Evolutionary conservation across 2,113 vertebrate genomes (phyloP).

Genomic region (Pluvialis apricaria): DNA sequence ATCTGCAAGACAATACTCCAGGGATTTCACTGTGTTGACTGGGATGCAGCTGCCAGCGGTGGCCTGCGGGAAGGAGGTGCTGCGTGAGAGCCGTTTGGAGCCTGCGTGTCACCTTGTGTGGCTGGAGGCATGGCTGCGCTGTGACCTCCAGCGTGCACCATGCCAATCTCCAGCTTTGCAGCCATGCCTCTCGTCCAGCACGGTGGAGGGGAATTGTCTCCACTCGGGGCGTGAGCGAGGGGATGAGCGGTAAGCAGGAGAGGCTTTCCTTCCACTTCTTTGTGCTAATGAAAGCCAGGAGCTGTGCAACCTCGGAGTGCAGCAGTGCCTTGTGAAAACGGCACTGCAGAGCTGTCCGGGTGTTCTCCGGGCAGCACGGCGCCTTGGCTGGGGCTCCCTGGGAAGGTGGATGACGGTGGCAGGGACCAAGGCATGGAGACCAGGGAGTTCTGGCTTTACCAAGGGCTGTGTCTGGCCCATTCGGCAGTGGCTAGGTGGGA

Average conservation of each 20-base stretch:
- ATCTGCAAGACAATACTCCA: not conserved
- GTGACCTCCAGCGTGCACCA: not conserved
- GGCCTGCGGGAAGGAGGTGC: not conserved
- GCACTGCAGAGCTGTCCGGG: not conserved
- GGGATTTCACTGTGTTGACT: not conserved
- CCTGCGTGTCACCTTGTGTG: not conserved
- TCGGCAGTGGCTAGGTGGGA: not conserved
- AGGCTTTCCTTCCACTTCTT: not conserved
- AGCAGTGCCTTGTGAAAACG: not conserved
- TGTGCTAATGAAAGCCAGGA: not conserved
- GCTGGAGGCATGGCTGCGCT: not conserved
- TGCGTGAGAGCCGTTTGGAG: not conserved
- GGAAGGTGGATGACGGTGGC: not conserved
- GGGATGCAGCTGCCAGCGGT: not conserved
- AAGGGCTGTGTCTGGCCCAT: not conserved
- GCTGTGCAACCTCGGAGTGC: not conserved
- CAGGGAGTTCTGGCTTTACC: not conserved
- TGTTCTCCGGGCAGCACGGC: not conserved
- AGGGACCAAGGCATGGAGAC: not conserved
- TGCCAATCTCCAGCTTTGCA: not conserved
- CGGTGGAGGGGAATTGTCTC: not conserved
- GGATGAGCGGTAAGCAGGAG: not conserved
- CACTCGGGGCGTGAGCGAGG: accelerated
- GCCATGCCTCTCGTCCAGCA: not conserved
- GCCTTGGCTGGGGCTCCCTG: not conserved